Conservation (phyloP, 2,797 vertebrate genomes). For the Dromococcyx pavoninus region DNA sequence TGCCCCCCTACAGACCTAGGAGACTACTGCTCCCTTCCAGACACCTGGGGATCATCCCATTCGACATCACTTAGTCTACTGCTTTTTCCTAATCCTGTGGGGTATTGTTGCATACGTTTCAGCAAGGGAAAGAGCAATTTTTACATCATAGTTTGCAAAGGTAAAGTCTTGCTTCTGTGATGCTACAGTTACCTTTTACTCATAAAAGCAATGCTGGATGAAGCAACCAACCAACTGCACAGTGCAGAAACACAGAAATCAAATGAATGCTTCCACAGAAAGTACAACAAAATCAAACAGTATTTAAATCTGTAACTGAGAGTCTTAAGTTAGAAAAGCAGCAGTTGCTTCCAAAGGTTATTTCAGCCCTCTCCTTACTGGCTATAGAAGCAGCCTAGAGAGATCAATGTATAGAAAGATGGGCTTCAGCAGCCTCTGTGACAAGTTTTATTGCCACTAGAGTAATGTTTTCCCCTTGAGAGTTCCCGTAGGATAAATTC, state of each 20-base stretch:
- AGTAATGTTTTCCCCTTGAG: not conserved
- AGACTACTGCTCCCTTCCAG: not conserved
- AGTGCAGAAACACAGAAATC: not conserved
- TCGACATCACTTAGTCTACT: not conserved
- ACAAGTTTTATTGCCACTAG: not conserved
- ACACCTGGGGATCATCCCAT: not conserved
- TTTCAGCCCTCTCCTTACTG: not conserved
- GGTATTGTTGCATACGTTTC: not conserved
- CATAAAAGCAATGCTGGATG: not conserved
- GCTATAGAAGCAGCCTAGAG: not conserved
- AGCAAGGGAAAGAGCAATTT: conserved; percentile 12
- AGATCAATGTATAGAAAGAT: not conserved
- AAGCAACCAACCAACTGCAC: not conserved
- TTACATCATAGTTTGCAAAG: not conserved
- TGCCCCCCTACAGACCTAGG: not conserved
- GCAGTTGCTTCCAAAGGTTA: not conserved
- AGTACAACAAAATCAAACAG: not conserved
- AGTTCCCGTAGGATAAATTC: not conserved
- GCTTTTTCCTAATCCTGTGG: not conserved
- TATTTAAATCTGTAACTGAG: not conserved
- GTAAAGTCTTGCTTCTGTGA: not conserved
- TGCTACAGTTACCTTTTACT: not conserved
- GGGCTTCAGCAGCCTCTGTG: not conserved
- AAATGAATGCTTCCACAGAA: not conserved
- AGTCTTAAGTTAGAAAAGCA: not conserved